Percentiles rank a stretch among this genome's conserved stretches.
phyloP scores from a whole-genome alignment of 2,113 vertebrate species.

The Centropus unirufus region DNA sequence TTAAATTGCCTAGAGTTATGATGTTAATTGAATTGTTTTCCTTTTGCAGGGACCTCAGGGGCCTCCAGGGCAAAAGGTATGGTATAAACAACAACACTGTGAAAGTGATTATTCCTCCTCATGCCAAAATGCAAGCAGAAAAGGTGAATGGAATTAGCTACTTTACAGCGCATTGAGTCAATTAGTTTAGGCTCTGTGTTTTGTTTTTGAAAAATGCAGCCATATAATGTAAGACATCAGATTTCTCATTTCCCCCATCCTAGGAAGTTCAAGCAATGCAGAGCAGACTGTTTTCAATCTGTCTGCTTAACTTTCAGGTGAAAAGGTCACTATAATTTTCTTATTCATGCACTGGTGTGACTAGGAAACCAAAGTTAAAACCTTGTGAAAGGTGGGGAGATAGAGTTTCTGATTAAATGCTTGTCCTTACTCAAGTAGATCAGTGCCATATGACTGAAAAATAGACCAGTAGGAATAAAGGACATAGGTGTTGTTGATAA shows the following conservation, averaged over 20 bases:
- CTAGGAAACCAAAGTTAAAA: conserved; percentile 58
- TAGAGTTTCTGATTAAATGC: conserved; percentile 62
- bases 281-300: conserved; percentile 61
- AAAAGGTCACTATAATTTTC: conserved; percentile 69
- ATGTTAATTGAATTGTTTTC: conserved; percentile 80
- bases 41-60: conserved; percentile 90
- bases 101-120: conserved; percentile 50
- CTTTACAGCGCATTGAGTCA: conserved; percentile 23
- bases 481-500: conserved; percentile 63
- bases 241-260: conserved; percentile 60
- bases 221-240: conserved; percentile 2
- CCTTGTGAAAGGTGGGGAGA: neutral
- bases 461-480: conserved; percentile 38
- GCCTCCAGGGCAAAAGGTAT: conserved; percentile 91
- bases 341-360: conserved; percentile 15
- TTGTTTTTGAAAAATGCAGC: conserved; percentile 54
- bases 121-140: conserved; percentile 28
- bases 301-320: conserved; percentile 52
- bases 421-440: conserved; percentile 34
- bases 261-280: conserved; percentile 35
- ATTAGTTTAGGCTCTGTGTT: conserved; percentile 34
- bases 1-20: conserved; percentile 62
- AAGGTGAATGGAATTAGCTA: conserved; percentile 58
- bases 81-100: conserved; percentile 64
- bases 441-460: conserved; percentile 57